Conservation (phyloP, 2,113 vertebrate species). For the Apus apus region DNA sequence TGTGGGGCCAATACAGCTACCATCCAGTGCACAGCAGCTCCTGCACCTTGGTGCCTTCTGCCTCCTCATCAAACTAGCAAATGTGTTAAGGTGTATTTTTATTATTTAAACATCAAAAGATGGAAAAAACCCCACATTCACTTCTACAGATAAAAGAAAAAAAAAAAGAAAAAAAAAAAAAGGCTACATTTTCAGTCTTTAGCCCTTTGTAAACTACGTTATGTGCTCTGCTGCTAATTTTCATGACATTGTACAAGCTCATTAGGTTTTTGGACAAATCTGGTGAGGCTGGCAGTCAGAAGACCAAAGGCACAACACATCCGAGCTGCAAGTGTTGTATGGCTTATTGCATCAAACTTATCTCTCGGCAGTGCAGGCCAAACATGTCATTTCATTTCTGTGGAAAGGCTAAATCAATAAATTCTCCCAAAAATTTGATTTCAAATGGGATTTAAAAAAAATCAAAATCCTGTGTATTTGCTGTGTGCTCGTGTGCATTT, state of each 20-base stretch:
- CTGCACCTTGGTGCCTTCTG: too few relatives aligned
- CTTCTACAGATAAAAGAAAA: too few relatives aligned
- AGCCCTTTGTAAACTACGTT: neutral
- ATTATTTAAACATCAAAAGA: too few relatives aligned
- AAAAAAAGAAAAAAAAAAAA: too few relatives aligned
- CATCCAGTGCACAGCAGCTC: too few relatives aligned
- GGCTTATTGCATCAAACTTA: rapidly evolving
- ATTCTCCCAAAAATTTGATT: rapidly evolving
- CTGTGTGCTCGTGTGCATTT: neutral
- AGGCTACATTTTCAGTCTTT: too few relatives aligned
- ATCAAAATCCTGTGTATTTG: rapidly evolving
- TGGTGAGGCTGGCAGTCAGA: neutral
- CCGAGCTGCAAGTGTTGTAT: rapidly evolving
- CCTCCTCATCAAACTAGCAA: too few relatives aligned
- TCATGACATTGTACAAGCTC: neutral
- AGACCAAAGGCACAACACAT: rapidly evolving
- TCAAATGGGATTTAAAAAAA: neutral
- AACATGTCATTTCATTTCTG: rapidly evolving
- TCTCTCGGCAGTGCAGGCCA: neutral
- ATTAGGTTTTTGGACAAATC: neutral
- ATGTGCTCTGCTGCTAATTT: neutral
- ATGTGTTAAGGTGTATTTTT: too few relatives aligned
- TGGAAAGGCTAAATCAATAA: neutral
- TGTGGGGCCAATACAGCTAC: too few relatives aligned
- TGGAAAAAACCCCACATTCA: too few relatives aligned